Conservation (phyloP, 2,888 invertebrate species). For the Scaptomyza tumidula region DNA sequence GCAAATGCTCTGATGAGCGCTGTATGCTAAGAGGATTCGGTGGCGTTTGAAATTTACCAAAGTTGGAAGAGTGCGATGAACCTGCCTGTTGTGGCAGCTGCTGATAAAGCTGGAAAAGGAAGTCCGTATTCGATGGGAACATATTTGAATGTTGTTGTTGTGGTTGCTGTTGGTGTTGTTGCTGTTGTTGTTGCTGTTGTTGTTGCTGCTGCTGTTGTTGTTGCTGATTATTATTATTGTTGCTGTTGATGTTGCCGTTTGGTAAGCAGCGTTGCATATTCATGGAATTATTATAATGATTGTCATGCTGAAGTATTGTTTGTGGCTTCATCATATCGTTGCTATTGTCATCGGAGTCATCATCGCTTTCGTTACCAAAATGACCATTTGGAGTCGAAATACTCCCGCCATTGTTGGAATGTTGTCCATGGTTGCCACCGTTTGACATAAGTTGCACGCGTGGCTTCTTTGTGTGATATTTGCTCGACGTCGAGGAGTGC, state of each 20-base stretch:
- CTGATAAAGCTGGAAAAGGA: constrained; percentile 83
- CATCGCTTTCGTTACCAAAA: constrained; percentile 76
- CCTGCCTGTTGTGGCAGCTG: constrained; percentile 79
- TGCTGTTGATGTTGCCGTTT: constrained; percentile 40
- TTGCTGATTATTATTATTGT: constrained; percentile 47
- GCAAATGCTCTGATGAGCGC: constrained; percentile 83
- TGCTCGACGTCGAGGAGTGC: constrained; percentile 74
- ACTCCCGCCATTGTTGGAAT: constrained; percentile 50
- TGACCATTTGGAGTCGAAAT: constrained; percentile 48
- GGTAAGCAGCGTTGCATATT: constrained; percentile 48
- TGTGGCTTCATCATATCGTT: constrained; percentile 72
- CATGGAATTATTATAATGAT: constrained; percentile 56
- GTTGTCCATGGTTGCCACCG: constrained; percentile 44
- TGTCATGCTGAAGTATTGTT: constrained; percentile 67
- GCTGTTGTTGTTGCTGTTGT: constrained; percentile 51
- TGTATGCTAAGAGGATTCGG: constrained; percentile 69
- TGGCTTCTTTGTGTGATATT: constrained; percentile 81
- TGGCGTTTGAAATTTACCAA: constrained; percentile 79
- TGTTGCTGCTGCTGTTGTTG: constrained; percentile 49
- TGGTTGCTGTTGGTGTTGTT: constrained; percentile 51
- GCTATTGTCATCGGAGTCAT: constrained; percentile 82
- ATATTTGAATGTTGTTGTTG: constrained; percentile 63
- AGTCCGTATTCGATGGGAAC: constrained; percentile 83
- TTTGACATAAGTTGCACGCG: constrained; percentile 74
- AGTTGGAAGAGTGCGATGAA: constrained; percentile 66